Evolutionary conservation across 2,797 vertebrate genomes (phyloP).

Genomic region (Poecilia wingei): DNA sequence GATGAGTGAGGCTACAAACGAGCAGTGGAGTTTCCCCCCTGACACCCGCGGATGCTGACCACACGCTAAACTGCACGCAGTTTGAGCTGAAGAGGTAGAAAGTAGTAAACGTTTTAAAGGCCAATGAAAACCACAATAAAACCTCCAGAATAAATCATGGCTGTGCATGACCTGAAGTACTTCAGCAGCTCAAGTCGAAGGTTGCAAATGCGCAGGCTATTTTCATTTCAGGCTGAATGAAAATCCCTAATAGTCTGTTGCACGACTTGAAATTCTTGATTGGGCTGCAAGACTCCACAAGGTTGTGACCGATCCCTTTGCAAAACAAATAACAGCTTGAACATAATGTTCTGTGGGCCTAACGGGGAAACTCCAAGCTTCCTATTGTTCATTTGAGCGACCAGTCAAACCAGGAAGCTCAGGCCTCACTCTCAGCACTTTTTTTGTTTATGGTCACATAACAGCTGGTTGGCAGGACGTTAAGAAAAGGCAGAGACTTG

Average conservation of each 20-base stretch:
- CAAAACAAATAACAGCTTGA: conserved; percentile 53
- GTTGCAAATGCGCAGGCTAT: background rate
- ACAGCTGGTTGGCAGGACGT: conserved; percentile 22
- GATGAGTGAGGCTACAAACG: conserved; percentile 8
- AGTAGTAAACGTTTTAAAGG: background rate
- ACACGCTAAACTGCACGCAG: conserved; percentile 4
- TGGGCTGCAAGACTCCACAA: conserved; percentile 22
- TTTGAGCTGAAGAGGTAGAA: conserved; percentile 17
- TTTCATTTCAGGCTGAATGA: conserved; percentile 15
- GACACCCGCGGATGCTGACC: conserved; percentile 17
- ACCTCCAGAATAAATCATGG: background rate
- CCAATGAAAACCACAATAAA: background rate
- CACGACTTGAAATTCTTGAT: conserved; percentile 51
- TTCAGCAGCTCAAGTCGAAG: conserved; percentile 2
- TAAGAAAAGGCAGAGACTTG: conserved; percentile 5
- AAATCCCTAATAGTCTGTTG: conserved; percentile 22
- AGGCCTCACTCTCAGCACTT: conserved; percentile 31
- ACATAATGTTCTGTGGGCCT: conserved; percentile 60
- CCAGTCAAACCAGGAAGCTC: conserved; percentile 61
- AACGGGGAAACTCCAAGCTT: conserved; percentile 68
- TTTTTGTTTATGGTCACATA: conserved; percentile 28
- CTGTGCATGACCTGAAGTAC: background rate
- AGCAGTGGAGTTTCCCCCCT: conserved; percentile 51
- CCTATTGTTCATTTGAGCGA: conserved; percentile 63
- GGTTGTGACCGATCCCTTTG: conserved; percentile 46